Evolutionary conservation across 2,797 vertebrate species (phyloP).

Genomic region (Muscicapa striata): DNA sequence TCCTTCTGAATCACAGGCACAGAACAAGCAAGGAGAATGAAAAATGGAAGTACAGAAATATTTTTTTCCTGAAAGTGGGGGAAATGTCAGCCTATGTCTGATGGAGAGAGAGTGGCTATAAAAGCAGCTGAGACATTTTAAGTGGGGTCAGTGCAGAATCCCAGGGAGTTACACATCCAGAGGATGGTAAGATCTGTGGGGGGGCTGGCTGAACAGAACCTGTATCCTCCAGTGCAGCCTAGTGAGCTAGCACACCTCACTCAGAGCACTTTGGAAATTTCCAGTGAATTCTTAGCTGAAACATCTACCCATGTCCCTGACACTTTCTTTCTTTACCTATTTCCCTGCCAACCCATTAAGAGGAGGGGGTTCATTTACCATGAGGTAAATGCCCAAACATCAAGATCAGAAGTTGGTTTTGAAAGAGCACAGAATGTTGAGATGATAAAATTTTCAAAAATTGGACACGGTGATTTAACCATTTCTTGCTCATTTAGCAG

Average conservation of each 20-base stretch:
- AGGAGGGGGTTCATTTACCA: background rate
- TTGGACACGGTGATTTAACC: background rate
- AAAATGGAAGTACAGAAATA: background rate
- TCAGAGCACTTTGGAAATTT: background rate
- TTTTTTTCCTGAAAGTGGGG: background rate
- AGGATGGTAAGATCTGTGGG: background rate
- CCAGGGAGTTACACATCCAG: background rate
- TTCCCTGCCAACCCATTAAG: background rate
- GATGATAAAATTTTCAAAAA: background rate
- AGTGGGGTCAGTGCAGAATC: background rate
- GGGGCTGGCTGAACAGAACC: background rate
- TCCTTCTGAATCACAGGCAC: background rate
- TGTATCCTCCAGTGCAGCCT: background rate
- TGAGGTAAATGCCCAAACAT: fast-evolving
- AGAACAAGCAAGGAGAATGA: background rate
- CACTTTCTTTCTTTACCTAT: background rate
- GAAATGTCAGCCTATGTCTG: background rate
- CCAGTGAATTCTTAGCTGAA: background rate
- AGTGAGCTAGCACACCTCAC: background rate
- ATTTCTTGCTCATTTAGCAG: background rate
- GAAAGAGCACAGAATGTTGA: background rate
- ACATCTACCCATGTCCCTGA: background rate
- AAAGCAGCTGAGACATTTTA: background rate
- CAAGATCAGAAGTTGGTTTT: background rate
- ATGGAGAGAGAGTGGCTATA: background rate